Evolutionary conservation across 1,140 invertebrate species (phyloP).

Genomic region (Coboldia fuscipes): DNA sequence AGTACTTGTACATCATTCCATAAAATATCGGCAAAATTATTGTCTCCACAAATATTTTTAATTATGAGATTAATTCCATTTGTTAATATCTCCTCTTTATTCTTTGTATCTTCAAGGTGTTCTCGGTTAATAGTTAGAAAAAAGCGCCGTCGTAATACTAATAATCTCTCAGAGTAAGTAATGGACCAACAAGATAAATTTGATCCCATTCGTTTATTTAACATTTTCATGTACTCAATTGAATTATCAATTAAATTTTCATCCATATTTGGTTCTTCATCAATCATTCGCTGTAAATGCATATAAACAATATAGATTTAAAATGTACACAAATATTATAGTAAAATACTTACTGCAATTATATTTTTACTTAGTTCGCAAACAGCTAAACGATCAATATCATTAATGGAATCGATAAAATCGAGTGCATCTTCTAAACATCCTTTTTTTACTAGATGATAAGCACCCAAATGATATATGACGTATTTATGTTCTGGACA

Average conservation of each 20-base stretch:
- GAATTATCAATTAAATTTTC: neutral
- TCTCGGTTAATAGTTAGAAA: neutral
- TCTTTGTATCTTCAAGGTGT: neutral
- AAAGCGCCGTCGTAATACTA: too few relatives aligned
- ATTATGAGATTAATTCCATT: neutral
- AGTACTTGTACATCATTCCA: conserved; percentile 11
- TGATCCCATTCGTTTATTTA: neutral
- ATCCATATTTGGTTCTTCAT: neutral
- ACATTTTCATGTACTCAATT: neutral
- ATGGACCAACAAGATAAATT: neutral
- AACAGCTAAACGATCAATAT: conserved; percentile 7
- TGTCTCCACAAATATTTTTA: neutral
- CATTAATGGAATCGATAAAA: conserved; percentile 11
- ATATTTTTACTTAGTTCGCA: conserved; percentile 9
- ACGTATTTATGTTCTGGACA: conserved; percentile 10
- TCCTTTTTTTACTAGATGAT: conserved; percentile 13
- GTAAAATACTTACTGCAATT: conserved; percentile 8
- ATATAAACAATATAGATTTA: neutral
- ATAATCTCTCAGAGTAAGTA: neutral
- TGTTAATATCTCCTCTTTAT: neutral
- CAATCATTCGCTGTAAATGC: neutral
- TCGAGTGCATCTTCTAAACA: conserved; percentile 13
- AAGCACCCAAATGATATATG: conserved; percentile 17
- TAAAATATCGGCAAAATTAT: neutral
- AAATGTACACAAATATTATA: conserved; percentile 9